A percentile compares a stretch with the other conserved stretches of the same genome.
phyloP scores from a whole-genome alignment of 2,113 vertebrate species.

The Loxodonta africana region DNA sequence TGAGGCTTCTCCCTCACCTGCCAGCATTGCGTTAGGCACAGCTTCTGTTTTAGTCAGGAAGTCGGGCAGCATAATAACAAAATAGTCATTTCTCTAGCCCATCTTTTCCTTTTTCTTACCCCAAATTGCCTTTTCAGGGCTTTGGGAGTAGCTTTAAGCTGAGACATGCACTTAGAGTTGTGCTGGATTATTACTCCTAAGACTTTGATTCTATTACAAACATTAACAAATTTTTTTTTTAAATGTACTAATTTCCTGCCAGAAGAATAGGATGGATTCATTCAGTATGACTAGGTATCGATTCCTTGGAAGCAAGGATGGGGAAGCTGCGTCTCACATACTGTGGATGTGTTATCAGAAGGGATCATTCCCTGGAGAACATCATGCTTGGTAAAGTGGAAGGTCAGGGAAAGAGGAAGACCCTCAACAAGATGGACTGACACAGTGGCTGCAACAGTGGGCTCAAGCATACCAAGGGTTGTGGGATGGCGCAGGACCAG shows the following conservation, averaged over 20 bases:
- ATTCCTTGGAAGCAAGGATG: neutral
- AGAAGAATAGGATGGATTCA: constrained; percentile 36
- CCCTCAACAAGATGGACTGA: too few relatives aligned
- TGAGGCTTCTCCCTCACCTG: neutral
- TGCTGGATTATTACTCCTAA: constrained; percentile 53
- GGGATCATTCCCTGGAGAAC: too few relatives aligned
- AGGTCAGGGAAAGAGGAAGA: too few relatives aligned
- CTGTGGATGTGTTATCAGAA: too few relatives aligned
- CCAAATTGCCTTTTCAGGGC: constrained; percentile 53
- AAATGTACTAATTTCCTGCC: constrained; percentile 66
- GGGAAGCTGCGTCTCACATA: too few relatives aligned
- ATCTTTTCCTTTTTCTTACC: neutral
- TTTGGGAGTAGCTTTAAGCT: constrained; percentile 64
- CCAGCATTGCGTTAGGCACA: neutral
- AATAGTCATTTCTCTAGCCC: constrained; percentile 46
- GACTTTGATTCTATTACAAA: constrained; percentile 44
- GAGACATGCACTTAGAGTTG: constrained; percentile 13
- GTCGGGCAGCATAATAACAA: constrained; percentile 61
- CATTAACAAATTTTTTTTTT: neutral
- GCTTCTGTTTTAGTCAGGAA: constrained; percentile 54
- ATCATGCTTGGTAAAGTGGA: too few relatives aligned
- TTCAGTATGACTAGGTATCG: constrained; percentile 30
- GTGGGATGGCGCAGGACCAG: too few relatives aligned
- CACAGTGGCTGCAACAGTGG: too few relatives aligned
- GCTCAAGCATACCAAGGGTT: too few relatives aligned